phyloP scores from a whole-genome alignment of 2,797 vertebrate genomes.

The Semotilus atromaculatus region DNA sequence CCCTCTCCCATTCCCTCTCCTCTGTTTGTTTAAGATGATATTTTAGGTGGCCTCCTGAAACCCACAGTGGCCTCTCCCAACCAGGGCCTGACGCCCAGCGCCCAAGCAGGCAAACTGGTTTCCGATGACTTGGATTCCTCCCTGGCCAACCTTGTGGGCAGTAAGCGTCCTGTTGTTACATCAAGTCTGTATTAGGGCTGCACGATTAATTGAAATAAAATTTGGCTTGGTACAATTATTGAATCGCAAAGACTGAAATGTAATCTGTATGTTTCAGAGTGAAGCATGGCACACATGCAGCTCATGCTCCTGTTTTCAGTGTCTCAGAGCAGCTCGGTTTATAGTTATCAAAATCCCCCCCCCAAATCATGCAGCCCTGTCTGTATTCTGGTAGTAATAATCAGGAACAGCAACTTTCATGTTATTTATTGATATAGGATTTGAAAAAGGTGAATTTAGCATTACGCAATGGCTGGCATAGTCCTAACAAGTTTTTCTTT shows the following conservation, averaged over 20 bases:
- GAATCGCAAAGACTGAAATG: neutral
- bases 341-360: neutral
- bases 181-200: neutral
- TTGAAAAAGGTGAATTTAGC: neutral
- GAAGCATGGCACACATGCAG: too few species aligned
- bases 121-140: slow-evolving; percentile 95
- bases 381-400: neutral
- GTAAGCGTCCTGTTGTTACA: slow-evolving; percentile 78
- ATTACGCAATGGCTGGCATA: neutral
- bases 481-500: slow-evolving; percentile 35
- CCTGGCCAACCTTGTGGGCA: slow-evolving; percentile 95
- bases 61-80: slow-evolving; percentile 90
- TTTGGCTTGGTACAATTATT: neutral
- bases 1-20: slow-evolving; percentile 38
- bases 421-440: neutral
- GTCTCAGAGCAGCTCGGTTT: neutral
- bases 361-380: too few species aligned
- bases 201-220: neutral
- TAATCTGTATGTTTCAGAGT: too few species aligned
- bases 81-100: slow-evolving; percentile 83
- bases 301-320: neutral
- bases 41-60: slow-evolving; percentile 94
- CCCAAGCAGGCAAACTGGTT: slow-evolving; percentile 87
- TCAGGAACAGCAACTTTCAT: neutral
- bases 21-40: slow-evolving; percentile 82